Base-by-base conservation (phyloP, 2,888 invertebrate genomes). In the Chromoteleia sp. region DNA sequence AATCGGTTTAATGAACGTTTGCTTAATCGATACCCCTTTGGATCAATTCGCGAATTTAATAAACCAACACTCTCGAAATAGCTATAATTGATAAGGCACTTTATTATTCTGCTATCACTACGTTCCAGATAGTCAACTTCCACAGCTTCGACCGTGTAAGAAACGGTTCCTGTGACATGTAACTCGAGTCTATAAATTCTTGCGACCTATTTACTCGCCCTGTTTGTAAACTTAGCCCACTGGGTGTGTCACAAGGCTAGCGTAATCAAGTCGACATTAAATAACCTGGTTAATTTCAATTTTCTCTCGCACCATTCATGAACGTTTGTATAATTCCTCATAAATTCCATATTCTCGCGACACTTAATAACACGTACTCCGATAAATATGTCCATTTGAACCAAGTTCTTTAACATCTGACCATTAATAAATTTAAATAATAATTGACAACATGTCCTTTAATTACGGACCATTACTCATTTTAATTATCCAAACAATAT, bases 181-280 rank as follows among this genome's bases (percentile, higher is more conserved):
- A 82, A 83, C 85, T 83, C 71, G 73, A 43, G 83, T 79, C 85
- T 83, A 85, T 85, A 86, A 85, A 85, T 85, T 86, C 84, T 84
- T 74, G 83, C 84, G 83, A 85, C 84, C 84, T 84, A 86, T 85
- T 86, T 83, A 84, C 81, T 78, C 77, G 65, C 63, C 39, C 77
- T 74, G 65, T 74, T 80, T 80, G 76, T 81, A 59, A 76, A 67
- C 81, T 81, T 76, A 56, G 75, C 71, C 71, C 76, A 33, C 52
- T 71, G 67, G 81, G 81, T 71, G 81, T 81, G 81, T 81, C 71
- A 65, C 41, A 59, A 43, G 75, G 43, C 41, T 75, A 75, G 50
- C 41, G 81, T 67, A 81, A 81, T 81, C 76, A 76, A 76, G 70
- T 52, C 61, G 71, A 67, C 81, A 67, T 76, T 81, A 76, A 76